Conservation (phyloP, 1,140 invertebrate species). For the Aradophagus sp. region DNA sequence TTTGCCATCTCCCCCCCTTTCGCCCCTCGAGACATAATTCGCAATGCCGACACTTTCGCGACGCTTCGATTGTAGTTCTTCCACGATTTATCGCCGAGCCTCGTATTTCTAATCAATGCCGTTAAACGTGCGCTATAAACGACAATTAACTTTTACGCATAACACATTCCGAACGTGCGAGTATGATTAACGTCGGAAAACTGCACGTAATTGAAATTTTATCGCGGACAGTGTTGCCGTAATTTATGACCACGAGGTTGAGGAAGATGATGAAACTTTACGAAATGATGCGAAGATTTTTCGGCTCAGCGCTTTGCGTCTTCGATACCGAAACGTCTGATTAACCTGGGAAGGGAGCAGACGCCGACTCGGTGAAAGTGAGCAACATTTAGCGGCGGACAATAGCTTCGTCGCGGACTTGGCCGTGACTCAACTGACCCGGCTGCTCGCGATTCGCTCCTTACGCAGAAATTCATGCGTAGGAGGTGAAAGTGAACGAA, state of each 20-base stretch:
- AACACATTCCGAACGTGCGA: no score
- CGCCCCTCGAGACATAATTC: constrained; percentile 38
- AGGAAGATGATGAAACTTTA: no score
- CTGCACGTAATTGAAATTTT: no score
- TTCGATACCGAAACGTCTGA: constrained; percentile 14
- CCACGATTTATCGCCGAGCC: constrained; percentile 20
- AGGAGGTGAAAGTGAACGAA: constrained; percentile 66
- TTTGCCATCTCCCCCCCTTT: constrained; percentile 53
- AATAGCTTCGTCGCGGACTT: constrained; percentile 17
- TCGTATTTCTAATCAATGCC: constrained; percentile 12
- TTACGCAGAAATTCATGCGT: constrained; percentile 54
- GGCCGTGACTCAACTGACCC: constrained; percentile 40
- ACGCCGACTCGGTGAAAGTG: constrained; percentile 64
- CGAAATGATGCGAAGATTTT: background rate
- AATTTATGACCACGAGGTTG: no score
- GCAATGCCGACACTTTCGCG: constrained; percentile 34
- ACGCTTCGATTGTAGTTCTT: constrained; percentile 21
- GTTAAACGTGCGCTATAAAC: constrained; percentile 9
- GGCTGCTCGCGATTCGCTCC: constrained; percentile 31
- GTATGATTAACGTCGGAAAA: no score
- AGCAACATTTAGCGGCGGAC: constrained; percentile 35
- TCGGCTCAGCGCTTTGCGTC: constrained; percentile 4
- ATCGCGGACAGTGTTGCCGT: no score
- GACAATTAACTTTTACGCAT: no score
- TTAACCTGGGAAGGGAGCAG: constrained; percentile 29